A percentile compares a stretch with the other conserved stretches of the same genome.
phyloP scores from a whole-genome alignment of 2,113 vertebrate genomes.

The Pholis gunnellus region DNA sequence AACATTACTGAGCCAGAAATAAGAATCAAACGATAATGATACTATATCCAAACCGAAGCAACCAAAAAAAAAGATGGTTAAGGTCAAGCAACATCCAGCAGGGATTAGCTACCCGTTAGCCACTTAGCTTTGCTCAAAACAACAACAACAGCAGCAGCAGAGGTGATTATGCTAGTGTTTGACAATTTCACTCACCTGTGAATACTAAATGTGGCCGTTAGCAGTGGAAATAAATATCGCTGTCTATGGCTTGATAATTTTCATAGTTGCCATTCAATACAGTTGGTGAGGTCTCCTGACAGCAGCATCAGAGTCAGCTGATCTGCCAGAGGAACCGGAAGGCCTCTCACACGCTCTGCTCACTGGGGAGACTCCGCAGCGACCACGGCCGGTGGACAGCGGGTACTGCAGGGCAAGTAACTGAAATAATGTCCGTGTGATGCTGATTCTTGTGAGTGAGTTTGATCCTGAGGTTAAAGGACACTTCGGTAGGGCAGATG shows the following conservation, averaged over 20 bases:
- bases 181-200: constrained; percentile 60
- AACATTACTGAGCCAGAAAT: not conserved
- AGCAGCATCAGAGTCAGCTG: constrained; percentile 83
- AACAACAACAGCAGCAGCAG: constrained; percentile 16
- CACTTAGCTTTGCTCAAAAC: constrained; percentile 45
- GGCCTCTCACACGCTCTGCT: constrained; percentile 24
- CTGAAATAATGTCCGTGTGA: not conserved
- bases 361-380: constrained; percentile 28
- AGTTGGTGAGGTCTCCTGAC: constrained; percentile 72
- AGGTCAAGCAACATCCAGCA: constrained; percentile 59
- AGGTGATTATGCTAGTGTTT: not conserved
- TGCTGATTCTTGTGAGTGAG: not conserved
- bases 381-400: constrained; percentile 40
- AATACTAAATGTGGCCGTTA: constrained; percentile 17
- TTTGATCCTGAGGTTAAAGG: not conserved
- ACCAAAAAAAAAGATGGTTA: constrained; percentile 14
- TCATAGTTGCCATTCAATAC: constrained; percentile 73
- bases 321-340: constrained; percentile 74
- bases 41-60: not conserved
- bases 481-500: not conserved
- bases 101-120: constrained; percentile 66
- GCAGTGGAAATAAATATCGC: constrained; percentile 1
- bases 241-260: constrained; percentile 47
- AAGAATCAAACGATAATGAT: not conserved
- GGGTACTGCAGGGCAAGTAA: constrained; percentile 27